A percentile compares a stretch with the other conserved stretches of the same genome.
phyloP scores from a whole-genome alignment of 2,797 vertebrate species.

The Peromyscus eremicus region DNA sequence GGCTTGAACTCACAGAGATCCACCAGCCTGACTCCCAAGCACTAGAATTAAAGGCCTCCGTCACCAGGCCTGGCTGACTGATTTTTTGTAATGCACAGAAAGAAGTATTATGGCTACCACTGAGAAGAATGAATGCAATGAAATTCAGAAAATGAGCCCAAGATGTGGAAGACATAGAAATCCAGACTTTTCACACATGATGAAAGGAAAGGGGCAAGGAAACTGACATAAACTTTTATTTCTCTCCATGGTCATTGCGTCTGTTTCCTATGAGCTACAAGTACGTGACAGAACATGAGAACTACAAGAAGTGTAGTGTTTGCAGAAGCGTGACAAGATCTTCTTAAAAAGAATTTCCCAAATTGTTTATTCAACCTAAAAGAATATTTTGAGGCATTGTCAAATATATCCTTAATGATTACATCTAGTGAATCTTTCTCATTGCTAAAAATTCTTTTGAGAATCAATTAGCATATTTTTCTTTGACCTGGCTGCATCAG shows the following conservation, averaged over 20 bases:
- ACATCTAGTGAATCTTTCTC: background rate
- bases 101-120: background rate
- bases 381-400: background rate
- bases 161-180: background rate
- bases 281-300: background rate
- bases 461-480: background rate
- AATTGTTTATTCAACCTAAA: background rate
- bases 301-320: background rate
- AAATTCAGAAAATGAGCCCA: slow-evolving; percentile 36
- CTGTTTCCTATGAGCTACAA: background rate
- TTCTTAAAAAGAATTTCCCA: background rate
- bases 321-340: background rate
- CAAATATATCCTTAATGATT: background rate
- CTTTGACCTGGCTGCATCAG: background rate
- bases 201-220: background rate
- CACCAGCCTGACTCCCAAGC: background rate
- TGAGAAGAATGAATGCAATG: background rate
- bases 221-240: background rate
- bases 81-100: slow-evolving; percentile 6
- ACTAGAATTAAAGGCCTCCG: background rate
- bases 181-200: background rate
- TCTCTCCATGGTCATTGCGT: background rate
- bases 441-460: background rate
- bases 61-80: background rate
- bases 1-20: background rate